phyloP scores from a whole-genome alignment of 2,888 invertebrate species.

The Leptopilina drosophilae region DNA sequence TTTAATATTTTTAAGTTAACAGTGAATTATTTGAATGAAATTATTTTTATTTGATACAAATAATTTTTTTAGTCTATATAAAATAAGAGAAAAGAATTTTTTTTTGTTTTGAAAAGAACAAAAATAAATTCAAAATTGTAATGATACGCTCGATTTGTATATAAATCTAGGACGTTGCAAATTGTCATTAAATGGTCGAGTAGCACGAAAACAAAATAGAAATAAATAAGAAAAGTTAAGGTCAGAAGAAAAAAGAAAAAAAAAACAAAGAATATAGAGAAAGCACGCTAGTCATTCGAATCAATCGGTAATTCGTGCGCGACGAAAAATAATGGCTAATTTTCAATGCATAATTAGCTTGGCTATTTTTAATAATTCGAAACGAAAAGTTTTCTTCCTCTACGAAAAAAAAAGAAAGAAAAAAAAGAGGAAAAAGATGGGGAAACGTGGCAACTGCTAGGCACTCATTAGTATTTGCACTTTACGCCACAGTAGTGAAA shows the following conservation, averaged over 20 bases:
- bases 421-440: neutral
- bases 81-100: too few relatives aligned
- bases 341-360: neutral
- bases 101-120: too few relatives aligned
- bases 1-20: too few relatives aligned
- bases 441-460: neutral
- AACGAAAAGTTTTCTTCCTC: neutral
- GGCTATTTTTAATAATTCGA: constrained; percentile 4
- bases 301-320: constrained; percentile 49
- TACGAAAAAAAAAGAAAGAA: too few relatives aligned
- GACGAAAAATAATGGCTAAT: constrained; percentile 12
- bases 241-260: constrained; percentile 16
- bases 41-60: too few relatives aligned
- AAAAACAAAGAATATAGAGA: constrained; percentile 44
- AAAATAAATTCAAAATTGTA: neutral
- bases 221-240: neutral
- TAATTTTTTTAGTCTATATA: too few relatives aligned
- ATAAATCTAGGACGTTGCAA: constrained; percentile 8
- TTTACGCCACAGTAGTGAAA: neutral
- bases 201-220: constrained; percentile 10
- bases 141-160: neutral
- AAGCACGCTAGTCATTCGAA: constrained; percentile 49
- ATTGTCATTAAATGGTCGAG: constrained; percentile 9
- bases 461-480: constrained; percentile 12
- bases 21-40: too few relatives aligned